These are phyloP conservation scores for Zaprionus kolodkinae DNA, from an alignment of 1,140 invertebrate species.

Conservation along the genomic window DNA sequence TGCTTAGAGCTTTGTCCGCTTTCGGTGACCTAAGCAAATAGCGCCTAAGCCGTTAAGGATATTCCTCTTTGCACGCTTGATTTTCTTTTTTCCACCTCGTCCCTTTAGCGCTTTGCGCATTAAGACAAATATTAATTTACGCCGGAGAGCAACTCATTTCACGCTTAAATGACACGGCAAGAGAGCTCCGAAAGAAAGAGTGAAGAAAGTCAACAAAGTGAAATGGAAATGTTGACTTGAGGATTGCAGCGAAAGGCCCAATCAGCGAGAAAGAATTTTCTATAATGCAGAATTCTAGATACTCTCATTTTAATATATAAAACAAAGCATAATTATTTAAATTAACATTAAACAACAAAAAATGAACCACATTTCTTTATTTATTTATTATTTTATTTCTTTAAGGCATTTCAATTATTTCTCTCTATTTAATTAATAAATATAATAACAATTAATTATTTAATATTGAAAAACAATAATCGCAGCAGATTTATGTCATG, in stretches of 20 bases:
- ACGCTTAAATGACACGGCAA: conserved; percentile 63
- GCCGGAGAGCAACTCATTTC: conserved; percentile 69
- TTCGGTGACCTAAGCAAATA: conserved; percentile 55
- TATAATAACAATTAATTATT: too few relatives aligned
- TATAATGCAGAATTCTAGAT: not conserved
- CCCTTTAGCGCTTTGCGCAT: conserved; percentile 7
- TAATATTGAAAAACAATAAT: too few relatives aligned
- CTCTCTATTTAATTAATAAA: too few relatives aligned
- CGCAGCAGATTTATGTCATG: too few relatives aligned
- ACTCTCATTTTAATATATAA: not conserved
- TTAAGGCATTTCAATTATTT: too few relatives aligned
- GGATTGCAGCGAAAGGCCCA: not conserved
- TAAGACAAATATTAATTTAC: conserved; percentile 61
- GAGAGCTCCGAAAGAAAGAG: conserved; percentile 26
- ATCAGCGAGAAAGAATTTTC: not conserved
- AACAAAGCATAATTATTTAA: too few relatives aligned
- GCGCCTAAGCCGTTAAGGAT: conserved; percentile 25
- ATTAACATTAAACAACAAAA: too few relatives aligned
- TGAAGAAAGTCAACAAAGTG: conserved; percentile 37
- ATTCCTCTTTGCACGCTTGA: conserved; percentile 16
- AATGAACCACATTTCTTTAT: too few relatives aligned
- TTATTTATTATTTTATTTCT: too few relatives aligned
- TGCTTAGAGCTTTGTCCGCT: conserved; percentile 13
- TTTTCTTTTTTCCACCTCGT: conserved; percentile 6
- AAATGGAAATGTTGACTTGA: conserved; percentile 21